phyloP scores from a whole-genome alignment of 2,113 vertebrate genomes.

The Urocolius indicus region DNA sequence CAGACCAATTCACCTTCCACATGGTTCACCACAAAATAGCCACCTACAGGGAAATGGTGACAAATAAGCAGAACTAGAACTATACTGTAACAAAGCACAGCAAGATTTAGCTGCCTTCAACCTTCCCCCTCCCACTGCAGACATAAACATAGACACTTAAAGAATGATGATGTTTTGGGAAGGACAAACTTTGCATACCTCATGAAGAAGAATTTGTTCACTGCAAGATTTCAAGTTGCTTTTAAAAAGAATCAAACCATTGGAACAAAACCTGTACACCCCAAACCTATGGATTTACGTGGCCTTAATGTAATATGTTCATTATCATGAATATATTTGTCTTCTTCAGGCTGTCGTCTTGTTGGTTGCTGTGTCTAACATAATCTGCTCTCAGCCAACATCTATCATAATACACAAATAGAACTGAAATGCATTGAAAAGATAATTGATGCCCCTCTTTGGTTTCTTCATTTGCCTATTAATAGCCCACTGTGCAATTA shows the following conservation, averaged over 20 bases:
- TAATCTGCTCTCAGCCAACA: background rate
- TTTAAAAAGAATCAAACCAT: background rate
- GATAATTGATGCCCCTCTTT: constrained; percentile 12
- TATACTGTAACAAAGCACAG: background rate
- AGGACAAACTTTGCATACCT: background rate
- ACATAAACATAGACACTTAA: background rate
- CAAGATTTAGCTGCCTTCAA: background rate
- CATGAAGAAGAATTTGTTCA: background rate
- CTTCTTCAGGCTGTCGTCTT: constrained; percentile 9
- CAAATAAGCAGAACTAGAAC: background rate
- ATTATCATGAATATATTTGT: constrained; percentile 11
- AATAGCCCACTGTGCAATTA: background rate
- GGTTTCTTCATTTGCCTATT: background rate
- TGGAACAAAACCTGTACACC: background rate
- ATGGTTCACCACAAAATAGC: accelerated
- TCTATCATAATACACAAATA: background rate
- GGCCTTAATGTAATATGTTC: background rate
- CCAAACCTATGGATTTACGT: background rate
- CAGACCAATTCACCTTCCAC: accelerated
- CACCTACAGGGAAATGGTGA: accelerated
- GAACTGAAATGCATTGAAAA: constrained; percentile 2
- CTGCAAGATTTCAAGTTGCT: background rate
- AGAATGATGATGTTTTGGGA: background rate
- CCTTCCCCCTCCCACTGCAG: background rate
- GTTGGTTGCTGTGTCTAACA: background rate